phyloP scores from a whole-genome alignment of 2,113 vertebrate species.

The Poeciliopsis retropinna region DNA sequence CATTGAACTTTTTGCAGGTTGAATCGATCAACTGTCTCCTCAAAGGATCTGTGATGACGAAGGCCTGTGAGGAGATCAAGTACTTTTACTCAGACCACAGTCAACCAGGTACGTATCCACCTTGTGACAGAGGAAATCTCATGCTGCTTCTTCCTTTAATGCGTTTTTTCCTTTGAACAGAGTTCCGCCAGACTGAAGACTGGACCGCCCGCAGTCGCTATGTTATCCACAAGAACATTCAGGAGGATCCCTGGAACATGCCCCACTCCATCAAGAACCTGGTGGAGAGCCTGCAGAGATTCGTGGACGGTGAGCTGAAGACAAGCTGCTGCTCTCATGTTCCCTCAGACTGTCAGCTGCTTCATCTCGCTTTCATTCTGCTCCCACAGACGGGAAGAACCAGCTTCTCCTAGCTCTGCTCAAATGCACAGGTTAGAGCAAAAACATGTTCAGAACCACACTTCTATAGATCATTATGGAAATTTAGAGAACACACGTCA shows the following conservation, averaged over 20 bases:
- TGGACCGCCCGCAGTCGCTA: conserved; percentile 86
- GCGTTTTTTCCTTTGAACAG: conserved; percentile 71
- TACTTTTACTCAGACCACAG: conserved; percentile 94
- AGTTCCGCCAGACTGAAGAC: conserved; percentile 94
- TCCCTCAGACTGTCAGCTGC: conserved; percentile 2
- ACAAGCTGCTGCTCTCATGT: neutral
- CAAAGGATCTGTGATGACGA: conserved; percentile 90
- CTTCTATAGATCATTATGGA: neutral
- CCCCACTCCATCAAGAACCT: conserved; percentile 91
- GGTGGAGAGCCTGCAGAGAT: conserved; percentile 92
- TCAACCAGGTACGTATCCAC: conserved; percentile 85
- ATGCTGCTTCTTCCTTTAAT: neutral
- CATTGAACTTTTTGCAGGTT: conserved; percentile 80
- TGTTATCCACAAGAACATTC: conserved; percentile 93
- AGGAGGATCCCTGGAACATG: conserved; percentile 98
- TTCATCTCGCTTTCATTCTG: conserved; percentile 44
- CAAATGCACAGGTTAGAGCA: conserved; percentile 88
- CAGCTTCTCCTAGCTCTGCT: conserved; percentile 95
- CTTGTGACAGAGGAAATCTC: neutral
- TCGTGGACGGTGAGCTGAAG: conserved; percentile 88
- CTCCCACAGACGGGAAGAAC: conserved; percentile 92
- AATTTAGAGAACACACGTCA: neutral
- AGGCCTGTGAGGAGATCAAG: conserved; percentile 95
- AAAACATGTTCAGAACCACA: neutral
- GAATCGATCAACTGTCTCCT: conserved; percentile 93